Conservation (phyloP, 2,888 invertebrate genomes). For the Lithosia quadra region DNA sequence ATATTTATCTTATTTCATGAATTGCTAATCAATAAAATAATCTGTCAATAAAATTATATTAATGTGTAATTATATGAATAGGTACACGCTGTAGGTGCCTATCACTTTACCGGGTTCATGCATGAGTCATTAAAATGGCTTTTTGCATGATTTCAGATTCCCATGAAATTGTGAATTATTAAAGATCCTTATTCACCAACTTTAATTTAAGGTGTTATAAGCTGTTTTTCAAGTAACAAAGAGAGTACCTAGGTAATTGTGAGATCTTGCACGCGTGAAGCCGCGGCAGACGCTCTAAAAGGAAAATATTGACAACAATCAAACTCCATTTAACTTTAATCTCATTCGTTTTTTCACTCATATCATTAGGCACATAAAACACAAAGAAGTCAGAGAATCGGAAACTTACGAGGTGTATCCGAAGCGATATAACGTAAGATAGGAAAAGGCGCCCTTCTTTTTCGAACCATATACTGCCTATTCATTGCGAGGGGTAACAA, state of each 20-base stretch:
- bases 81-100: no score
- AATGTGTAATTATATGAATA: no score
- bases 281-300: conserved; percentile 14
- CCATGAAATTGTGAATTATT: no score
- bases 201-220: neutral
- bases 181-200: neutral
- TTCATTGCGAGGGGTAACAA: conserved; percentile 78
- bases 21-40: no score
- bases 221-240: neutral
- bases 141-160: no score
- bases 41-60: no score
- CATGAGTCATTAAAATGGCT: no score
- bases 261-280: neutral
- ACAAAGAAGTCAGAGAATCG: conserved; percentile 73
- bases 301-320: conserved; percentile 42
- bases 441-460: conserved; percentile 67
- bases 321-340: conserved; percentile 55
- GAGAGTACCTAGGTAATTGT: neutral
- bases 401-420: conserved; percentile 74
- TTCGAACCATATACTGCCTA: conserved; percentile 77
- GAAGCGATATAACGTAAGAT: conserved; percentile 72
- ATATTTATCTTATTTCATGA: no score
- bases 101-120: no score
- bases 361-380: conserved; percentile 75
- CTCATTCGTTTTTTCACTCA: conserved; percentile 60